Evolutionary conservation across 2,797 vertebrate species (phyloP), one percentile per base, ranked within the genome.

Genomic region (Acanthiza pusilla): DNA sequence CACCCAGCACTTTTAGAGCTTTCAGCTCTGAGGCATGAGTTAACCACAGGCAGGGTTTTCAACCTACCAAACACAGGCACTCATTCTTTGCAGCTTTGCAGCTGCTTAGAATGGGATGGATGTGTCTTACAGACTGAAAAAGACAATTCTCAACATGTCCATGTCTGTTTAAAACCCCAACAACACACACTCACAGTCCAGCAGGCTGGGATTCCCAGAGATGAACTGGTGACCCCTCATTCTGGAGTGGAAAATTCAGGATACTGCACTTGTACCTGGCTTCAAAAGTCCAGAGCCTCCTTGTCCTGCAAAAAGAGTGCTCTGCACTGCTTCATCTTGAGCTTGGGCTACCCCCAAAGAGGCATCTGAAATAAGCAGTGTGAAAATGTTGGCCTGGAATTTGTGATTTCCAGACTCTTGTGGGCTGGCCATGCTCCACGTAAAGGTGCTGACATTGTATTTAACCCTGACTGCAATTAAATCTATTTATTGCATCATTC

Each of bases 11-110:
- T 97, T 97, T 92, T 32, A 83, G 50, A 88, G 87, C 82, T 95
- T 94, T 95, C 78, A 96, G 89, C 89, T 96, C 80, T 93, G 81
- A 95, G 91, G 91, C 87, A 97, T 48, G 88, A 94, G 96, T 94
- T 91, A 96, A 95, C 93, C 80, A 92, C 91, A 96, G 65, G 50
- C 89, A 58, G 61, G 85, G 43, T 73, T 93, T 91, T 79, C 63
- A 95, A 92, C 79, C 79, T 93, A 81, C 72, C 62, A 87, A 93
- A 92, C 34, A 96, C 42, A 91, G 73, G 63, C 79, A 90, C 66
- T 85, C 85, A 68, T 87, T 96, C 94, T 96, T 89, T 72, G 27
- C 55, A 71, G 45, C 45, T 95, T 55, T 75, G 71, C 77, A 96
- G 89, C 79, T 94, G 57, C 63, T 58, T 88, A 76, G 94, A 88